Base-by-base conservation (phyloP, 2,113 vertebrate species). In the Rhea pennata region DNA sequence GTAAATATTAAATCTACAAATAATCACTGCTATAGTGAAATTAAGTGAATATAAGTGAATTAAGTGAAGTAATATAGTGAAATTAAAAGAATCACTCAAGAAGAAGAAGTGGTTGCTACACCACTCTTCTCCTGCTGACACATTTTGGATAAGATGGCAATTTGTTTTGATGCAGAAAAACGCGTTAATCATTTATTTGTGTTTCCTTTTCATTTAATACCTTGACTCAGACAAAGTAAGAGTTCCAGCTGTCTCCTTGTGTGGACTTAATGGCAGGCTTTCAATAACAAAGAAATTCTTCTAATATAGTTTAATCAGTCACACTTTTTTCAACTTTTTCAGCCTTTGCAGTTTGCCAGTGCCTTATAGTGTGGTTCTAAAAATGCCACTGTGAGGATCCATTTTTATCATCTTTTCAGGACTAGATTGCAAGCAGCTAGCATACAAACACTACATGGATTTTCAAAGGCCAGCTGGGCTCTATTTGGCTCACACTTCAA, bases 401-500 rank as follows among this genome's bases (percentile, higher is more conserved):
- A 67, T 58, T 90, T 75, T 53, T 6, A 76, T 46, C 65, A 23
- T 27, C 20, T 76, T 74, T 88, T n/a, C 58, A 77, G 15, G 19
- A 22, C 29, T 44, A 79, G 7, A 23, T 51, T 64, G 71, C 51
- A 80, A 84, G 73, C 24, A 64, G 73, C 65, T 39, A 79, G 20
- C 4, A 48, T 66, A 44, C 17, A 82, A 94, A 65, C 36, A 94
- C 78, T 79, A 67, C 27, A 56, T 7, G 29, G 9, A 70, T 91
- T 93, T 92, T 91, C 40, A 77, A 90, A 81, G 81, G 22, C 78
- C 67, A 87, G 36, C 29, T 91, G 88, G 50, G 40, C 9, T 89
- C 59, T 76, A 23, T 83, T 73, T 83, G n/a, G 20, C 36, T 91
- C 22, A 66, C 23, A 42, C 9, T 80, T 87, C 23, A 91, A 87